These are phyloP conservation scores for Mustelus asterias DNA, from an alignment of 2,113 vertebrate genomes.

Conservation along the genomic window DNA sequence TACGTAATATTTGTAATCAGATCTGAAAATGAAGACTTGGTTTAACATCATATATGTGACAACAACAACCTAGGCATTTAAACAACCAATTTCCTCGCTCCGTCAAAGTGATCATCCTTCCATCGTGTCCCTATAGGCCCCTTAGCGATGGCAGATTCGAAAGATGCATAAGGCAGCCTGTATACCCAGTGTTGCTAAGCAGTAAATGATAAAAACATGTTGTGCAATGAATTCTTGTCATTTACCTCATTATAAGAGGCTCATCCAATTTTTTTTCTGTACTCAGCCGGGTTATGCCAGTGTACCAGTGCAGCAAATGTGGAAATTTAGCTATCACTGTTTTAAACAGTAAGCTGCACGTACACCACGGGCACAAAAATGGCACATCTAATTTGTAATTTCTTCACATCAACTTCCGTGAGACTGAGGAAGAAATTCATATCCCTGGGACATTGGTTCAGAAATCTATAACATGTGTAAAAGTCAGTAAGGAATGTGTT, in stretches of 20 bases:
- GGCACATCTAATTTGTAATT: background rate
- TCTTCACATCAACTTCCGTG: background rate
- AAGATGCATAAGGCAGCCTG: background rate
- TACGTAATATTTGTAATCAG: too few relatives aligned
- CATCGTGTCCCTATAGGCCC: too few relatives aligned
- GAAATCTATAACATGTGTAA: background rate
- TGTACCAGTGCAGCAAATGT: background rate
- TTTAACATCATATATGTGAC: too few relatives aligned
- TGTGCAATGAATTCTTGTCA: background rate
- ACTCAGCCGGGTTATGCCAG: background rate
- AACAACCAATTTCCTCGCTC: too few relatives aligned
- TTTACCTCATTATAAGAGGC: background rate
- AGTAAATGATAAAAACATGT: background rate
- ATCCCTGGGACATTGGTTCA: background rate
- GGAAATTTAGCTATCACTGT: background rate
- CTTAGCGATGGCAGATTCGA: background rate
- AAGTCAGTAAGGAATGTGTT: background rate
- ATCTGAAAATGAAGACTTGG: too few relatives aligned
- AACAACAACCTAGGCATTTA: too few relatives aligned
- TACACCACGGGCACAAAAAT: background rate
- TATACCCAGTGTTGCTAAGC: background rate
- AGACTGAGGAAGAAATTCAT: background rate
- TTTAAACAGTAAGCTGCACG: background rate
- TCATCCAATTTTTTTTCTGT: background rate
- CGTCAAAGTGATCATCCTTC: background rate